Evolutionary conservation across 2,888 invertebrate species (phyloP).

Genomic region (Eutolmus rufibarbis): DNA sequence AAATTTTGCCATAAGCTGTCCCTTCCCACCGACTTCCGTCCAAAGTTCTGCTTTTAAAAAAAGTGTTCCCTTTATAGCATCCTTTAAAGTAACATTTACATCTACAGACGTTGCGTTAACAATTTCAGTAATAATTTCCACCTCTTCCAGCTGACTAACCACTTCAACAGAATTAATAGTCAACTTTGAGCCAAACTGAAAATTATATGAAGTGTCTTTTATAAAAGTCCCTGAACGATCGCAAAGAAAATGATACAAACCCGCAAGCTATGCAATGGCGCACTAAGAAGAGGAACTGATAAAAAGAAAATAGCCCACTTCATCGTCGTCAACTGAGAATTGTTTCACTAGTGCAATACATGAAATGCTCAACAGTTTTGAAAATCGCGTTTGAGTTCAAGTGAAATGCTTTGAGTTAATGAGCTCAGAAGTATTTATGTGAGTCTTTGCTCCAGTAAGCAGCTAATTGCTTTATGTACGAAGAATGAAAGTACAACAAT

Average conservation of each 20-base stretch:
- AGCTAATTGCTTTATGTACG: neutral
- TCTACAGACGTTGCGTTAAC: neutral
- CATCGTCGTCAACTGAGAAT: neutral
- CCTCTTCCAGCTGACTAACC: neutral
- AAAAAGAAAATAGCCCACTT: neutral
- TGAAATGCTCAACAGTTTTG: neutral
- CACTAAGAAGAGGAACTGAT: neutral
- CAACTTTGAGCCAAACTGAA: neutral
- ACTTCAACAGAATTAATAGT: neutral
- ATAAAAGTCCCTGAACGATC: neutral
- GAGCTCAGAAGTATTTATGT: neutral
- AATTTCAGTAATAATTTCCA: neutral
- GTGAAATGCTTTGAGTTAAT: neutral
- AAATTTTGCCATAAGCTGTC: neutral
- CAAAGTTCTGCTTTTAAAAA: neutral
- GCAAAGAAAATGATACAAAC: neutral
- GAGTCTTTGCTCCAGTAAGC: neutral
- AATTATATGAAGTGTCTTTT: neutral
- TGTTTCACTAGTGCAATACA: neutral
- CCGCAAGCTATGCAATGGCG: neutral
- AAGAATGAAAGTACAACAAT: neutral
- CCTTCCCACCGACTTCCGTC: neutral
- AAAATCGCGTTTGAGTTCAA: neutral
- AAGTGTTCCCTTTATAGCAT: neutral
- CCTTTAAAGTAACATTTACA: neutral